Percentiles rank a stretch among this genome's conserved stretches.
Evolutionary conservation across 2,113 vertebrate genomes (phyloP).

Genomic region (Paracanthobrama guichenoti): DNA sequence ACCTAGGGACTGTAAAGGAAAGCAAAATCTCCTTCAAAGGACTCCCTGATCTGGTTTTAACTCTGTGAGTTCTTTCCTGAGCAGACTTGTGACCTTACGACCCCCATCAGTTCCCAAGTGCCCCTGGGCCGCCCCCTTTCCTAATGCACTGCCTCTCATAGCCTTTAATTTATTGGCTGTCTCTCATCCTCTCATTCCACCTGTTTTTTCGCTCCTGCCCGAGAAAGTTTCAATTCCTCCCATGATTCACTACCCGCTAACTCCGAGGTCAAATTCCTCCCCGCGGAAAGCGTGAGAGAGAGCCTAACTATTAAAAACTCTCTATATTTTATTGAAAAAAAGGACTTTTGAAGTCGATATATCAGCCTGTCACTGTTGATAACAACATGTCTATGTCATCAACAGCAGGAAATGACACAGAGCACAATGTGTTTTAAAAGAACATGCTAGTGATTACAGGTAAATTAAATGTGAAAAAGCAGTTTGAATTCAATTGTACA

Average conservation of each 20-base stretch:
- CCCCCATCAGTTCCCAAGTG: constrained; percentile 55
- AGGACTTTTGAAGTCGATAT: background rate
- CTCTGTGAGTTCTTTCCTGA: constrained; percentile 54
- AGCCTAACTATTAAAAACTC: background rate
- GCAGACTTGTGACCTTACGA: constrained; percentile 58
- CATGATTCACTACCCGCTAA: constrained; percentile 54
- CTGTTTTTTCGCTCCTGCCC: constrained; percentile 68
- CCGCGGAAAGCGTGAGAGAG: background rate
- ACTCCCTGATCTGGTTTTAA: constrained; percentile 61
- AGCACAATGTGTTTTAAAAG: background rate
- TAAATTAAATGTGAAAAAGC: background rate
- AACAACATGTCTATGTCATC: background rate
- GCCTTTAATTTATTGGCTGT: constrained; percentile 65
- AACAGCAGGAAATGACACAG: background rate
- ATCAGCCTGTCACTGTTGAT: background rate
- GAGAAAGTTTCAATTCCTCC: constrained; percentile 53
- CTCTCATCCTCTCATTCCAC: constrained; percentile 64
- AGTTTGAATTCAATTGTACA: background rate
- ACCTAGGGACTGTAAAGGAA: constrained; percentile 47
- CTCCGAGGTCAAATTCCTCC: constrained; percentile 37
- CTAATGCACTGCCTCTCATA: constrained; percentile 55
- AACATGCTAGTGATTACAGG: background rate
- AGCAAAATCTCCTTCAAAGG: constrained; percentile 63
- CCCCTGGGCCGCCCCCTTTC: constrained; percentile 33
- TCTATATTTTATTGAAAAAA: background rate